A percentile compares a stretch with the other conserved stretches of the same genome.
These are phyloP conservation scores for Diachasma alloeum DNA, from an alignment of 1,140 invertebrate species.

Conservation along the genomic window DNA sequence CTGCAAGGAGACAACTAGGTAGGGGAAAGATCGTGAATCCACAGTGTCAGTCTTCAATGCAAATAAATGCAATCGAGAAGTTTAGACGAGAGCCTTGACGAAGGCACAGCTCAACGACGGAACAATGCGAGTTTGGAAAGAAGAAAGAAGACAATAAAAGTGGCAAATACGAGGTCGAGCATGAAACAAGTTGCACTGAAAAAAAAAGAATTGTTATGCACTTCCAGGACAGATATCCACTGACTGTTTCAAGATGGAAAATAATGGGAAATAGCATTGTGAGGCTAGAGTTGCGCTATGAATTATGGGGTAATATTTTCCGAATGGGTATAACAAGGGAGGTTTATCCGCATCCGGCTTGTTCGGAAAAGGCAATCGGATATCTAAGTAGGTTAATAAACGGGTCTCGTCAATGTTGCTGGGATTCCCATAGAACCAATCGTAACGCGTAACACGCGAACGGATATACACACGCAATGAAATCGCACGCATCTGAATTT, in stretches of 20 bases:
- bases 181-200: not conserved
- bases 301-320: constrained; percentile 19
- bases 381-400: constrained; percentile 54
- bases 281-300: not conserved
- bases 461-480: constrained; percentile 39
- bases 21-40: constrained; percentile 29
- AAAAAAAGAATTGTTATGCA: not conserved
- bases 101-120: not conserved
- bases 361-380: constrained; percentile 29
- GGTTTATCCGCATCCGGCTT: constrained; percentile 44
- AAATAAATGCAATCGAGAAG: constrained; percentile 32
- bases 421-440: constrained; percentile 51
- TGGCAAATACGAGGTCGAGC: not conserved
- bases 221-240: not conserved
- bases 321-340: not conserved
- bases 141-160: not conserved
- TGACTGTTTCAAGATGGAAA: not conserved
- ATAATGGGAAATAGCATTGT: constrained; percentile 1
- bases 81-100: not conserved
- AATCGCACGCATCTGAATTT: constrained; percentile 36
- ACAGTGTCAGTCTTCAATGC: constrained; percentile 32
- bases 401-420: constrained; percentile 45
- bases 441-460: constrained; percentile 41
- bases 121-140: not conserved
- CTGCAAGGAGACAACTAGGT: too few species aligned